phyloP scores from a whole-genome alignment of 2,797 vertebrate species.

The Coranthus polyacanthus region DNA sequence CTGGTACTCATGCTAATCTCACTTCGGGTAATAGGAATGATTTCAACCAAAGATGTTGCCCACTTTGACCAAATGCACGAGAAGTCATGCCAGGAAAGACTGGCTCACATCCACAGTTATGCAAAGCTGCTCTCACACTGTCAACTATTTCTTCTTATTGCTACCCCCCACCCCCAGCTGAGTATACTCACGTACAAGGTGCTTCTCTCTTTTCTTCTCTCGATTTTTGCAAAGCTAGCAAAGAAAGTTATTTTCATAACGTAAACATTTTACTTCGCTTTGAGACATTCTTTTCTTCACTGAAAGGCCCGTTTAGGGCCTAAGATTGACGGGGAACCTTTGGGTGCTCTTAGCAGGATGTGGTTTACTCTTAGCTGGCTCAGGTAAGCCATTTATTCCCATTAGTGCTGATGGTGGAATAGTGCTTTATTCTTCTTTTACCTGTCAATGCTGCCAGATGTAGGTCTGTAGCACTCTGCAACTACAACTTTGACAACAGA shows the following conservation, averaged over 20 bases:
- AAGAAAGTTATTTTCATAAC: slow-evolving; percentile 63
- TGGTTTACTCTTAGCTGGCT: slow-evolving; percentile 72
- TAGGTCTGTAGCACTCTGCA: slow-evolving; percentile 51
- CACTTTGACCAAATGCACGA: slow-evolving; percentile 53
- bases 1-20: slow-evolving; percentile 74
- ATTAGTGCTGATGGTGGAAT: slow-evolving; percentile 74
- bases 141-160: slow-evolving; percentile 44
- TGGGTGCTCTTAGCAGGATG: slow-evolving; percentile 67
- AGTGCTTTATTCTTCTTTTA: slow-evolving; percentile 67
- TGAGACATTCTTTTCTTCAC: slow-evolving; percentile 49
- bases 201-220: slow-evolving; percentile 38
- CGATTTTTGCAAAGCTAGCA: slow-evolving; percentile 60
- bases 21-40: slow-evolving; percentile 57
- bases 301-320: slow-evolving; percentile 44
- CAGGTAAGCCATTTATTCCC: slow-evolving; percentile 80
- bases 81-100: slow-evolving; percentile 70
- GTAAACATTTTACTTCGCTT: slow-evolving; percentile 70
- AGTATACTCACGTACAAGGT: slow-evolving; percentile 24
- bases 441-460: slow-evolving; percentile 78
- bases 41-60: slow-evolving; percentile 50
- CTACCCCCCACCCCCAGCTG: slow-evolving; percentile 9
- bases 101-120: slow-evolving; percentile 51
- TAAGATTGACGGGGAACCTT: slow-evolving; percentile 61
- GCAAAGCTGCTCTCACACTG: slow-evolving; percentile 40
- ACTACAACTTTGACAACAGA: slow-evolving; percentile 65